These are phyloP conservation scores for Papilio elwesi DNA, from an alignment of 2,888 invertebrate genomes.

Conservation along the genomic window DNA sequence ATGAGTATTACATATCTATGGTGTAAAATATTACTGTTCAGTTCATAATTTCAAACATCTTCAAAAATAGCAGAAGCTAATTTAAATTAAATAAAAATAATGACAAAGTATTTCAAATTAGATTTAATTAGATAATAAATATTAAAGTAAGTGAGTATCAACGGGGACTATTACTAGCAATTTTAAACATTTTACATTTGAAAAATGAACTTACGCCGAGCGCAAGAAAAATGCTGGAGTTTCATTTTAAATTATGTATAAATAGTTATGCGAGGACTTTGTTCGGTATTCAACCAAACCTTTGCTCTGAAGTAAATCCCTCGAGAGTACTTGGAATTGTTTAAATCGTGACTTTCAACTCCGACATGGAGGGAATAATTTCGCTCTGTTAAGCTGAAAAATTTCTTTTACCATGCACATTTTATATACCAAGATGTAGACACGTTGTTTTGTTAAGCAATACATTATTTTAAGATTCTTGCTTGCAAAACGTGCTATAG, in stretches of 20 bases:
- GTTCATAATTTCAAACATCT: no score
- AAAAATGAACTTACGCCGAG: conserved; percentile 1
- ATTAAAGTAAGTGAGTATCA: neutral
- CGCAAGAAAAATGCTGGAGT: conserved; percentile 12
- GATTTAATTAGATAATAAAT: neutral
- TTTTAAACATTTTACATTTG: neutral
- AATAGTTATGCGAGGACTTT: conserved; percentile 27
- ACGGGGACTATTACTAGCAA: neutral
- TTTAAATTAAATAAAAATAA: neutral
- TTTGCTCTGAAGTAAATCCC: conserved; percentile 26
- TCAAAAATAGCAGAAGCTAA: no score
- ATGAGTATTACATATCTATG: no score
- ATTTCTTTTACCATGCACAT: conserved; percentile 4
- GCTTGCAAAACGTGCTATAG: no score
- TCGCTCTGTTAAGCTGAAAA: neutral
- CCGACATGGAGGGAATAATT: conserved; percentile 22
- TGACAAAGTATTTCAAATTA: neutral
- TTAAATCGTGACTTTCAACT: conserved; percentile 30
- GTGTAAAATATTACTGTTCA: no score
- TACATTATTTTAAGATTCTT: neutral
- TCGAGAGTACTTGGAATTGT: conserved; percentile 35
- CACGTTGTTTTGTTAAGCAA: neutral
- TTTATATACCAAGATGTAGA: neutral
- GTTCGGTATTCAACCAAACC: conserved; percentile 26
- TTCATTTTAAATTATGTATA: conserved; percentile 34